These are phyloP conservation scores for Pipistrellus pygmaeus DNA, from an alignment of 2,797 vertebrate species.

Conservation along the genomic window DNA sequence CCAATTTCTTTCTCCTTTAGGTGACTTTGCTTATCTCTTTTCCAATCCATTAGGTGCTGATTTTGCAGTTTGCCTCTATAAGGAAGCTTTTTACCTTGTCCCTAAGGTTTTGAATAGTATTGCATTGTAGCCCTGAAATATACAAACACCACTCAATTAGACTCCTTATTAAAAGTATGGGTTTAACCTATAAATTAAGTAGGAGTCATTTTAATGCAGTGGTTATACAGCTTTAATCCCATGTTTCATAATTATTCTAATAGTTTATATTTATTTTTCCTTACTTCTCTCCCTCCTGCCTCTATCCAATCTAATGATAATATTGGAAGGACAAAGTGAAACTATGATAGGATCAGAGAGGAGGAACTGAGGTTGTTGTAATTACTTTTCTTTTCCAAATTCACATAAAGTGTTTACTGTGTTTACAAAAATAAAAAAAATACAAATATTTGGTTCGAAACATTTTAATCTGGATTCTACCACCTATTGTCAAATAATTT, in stretches of 20 bases:
- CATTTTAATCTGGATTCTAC: not conserved
- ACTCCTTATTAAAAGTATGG: not conserved
- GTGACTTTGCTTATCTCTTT: conserved; percentile 60
- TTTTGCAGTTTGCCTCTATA: conserved; percentile 46
- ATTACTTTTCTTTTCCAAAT: conserved; percentile 14
- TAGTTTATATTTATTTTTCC: not conserved
- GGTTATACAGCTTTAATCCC: not conserved
- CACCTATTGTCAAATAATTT: conserved; percentile 38
- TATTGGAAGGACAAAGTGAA: not conserved
- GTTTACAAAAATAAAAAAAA: not conserved
- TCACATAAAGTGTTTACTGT: not conserved
- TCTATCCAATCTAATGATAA: not conserved
- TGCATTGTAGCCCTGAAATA: not conserved
- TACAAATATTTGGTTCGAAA: not conserved
- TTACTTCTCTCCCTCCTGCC: not conserved
- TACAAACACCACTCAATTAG: not conserved
- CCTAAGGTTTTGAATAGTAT: conserved; percentile 15
- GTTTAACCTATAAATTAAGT: conserved; percentile 19
- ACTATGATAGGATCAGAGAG: not conserved
- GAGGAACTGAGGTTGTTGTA: not conserved
- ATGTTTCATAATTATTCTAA: not conserved
- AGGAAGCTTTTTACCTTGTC: conserved; percentile 45
- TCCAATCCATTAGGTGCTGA: conserved; percentile 28
- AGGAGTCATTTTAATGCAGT: not conserved
- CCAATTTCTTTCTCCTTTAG: conserved; percentile 47